Evolutionary conservation across 2,888 invertebrate genomes (phyloP).

Genomic region (Troides helena): DNA sequence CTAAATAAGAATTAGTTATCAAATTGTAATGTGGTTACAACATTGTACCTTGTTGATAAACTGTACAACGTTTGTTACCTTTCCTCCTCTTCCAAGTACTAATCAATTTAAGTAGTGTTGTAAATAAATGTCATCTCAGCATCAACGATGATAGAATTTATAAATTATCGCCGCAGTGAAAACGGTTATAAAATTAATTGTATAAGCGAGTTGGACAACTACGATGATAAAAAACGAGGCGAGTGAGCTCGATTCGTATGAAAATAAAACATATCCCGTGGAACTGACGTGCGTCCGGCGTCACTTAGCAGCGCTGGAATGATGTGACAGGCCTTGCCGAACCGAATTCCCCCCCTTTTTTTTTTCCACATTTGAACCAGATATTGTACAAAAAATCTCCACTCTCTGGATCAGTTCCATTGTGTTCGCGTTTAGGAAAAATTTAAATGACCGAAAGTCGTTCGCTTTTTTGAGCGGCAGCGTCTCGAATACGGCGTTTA

Average conservation of each 20-base stretch:
- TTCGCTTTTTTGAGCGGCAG: slow-evolving; percentile 69
- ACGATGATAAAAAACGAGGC: slow-evolving; percentile 75
- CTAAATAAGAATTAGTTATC: no score
- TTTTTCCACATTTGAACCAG: slow-evolving; percentile 63
- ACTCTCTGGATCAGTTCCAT: slow-evolving; percentile 74
- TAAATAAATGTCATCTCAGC: not conserved
- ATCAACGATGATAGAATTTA: slow-evolving; percentile 20
- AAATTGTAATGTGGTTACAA: no score
- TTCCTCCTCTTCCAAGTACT: no score
- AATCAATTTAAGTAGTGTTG: no score
- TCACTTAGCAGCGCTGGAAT: slow-evolving; percentile 80
- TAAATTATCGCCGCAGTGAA: slow-evolving; percentile 33
- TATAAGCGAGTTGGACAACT: slow-evolving; percentile 65
- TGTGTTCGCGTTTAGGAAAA: slow-evolving; percentile 80
- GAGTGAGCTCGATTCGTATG: slow-evolving; percentile 71
- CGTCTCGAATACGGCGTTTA: slow-evolving; percentile 77
- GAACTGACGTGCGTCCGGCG: slow-evolving; percentile 79
- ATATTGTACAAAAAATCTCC: slow-evolving; percentile 59
- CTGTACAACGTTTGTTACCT: no score
- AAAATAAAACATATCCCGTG: slow-evolving; percentile 74
- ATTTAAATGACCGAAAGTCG: slow-evolving; percentile 74
- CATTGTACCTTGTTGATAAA: no score
- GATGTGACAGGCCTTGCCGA: slow-evolving; percentile 79
- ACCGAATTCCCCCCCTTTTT: slow-evolving; percentile 66
- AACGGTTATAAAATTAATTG: slow-evolving; percentile 62